Percentiles rank a stretch among this genome's conserved stretches.
phyloP scores from a whole-genome alignment of 2,888 invertebrate genomes.

The Resseliella maxima region DNA sequence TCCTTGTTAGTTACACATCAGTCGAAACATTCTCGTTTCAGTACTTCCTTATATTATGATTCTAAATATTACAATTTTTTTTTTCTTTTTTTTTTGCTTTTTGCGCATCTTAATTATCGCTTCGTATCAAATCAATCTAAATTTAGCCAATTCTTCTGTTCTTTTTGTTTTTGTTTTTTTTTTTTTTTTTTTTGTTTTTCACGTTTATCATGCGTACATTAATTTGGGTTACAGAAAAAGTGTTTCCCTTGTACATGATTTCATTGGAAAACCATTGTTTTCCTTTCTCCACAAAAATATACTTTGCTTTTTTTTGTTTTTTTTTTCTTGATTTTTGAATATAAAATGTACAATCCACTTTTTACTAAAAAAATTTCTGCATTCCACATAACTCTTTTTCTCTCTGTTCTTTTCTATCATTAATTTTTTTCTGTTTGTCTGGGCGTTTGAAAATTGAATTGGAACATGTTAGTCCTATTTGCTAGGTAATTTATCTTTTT shows the following conservation, averaged over 20 bases:
- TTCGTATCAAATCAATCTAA: conserved; percentile 37
- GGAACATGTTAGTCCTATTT: too few species aligned
- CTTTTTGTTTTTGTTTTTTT: neutral
- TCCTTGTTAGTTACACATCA: conserved; percentile 6
- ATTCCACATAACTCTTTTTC: neutral
- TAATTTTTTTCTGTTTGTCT: neutral
- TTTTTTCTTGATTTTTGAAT: neutral
- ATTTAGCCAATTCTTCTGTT: conserved; percentile 15
- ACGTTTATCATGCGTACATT: neutral
- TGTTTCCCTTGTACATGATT: neutral
- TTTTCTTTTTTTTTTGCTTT: too few species aligned
- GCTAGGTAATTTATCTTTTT: neutral
- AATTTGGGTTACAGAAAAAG: neutral
- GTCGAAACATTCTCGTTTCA: conserved; percentile 14
- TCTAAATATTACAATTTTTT: conserved; percentile 17
- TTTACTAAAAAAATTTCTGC: neutral
- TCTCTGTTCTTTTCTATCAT: too few species aligned
- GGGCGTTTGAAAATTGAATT: neutral
- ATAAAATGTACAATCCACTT: conserved; percentile 1
- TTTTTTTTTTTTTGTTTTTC: neutral
- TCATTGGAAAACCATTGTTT: neutral
- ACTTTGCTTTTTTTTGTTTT: neutral
- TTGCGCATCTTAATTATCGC: neutral
- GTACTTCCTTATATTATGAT: conserved; percentile 32
- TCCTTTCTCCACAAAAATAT: neutral